phyloP scores from a whole-genome alignment of 2,888 invertebrate genomes.

The Hololepta plana region DNA sequence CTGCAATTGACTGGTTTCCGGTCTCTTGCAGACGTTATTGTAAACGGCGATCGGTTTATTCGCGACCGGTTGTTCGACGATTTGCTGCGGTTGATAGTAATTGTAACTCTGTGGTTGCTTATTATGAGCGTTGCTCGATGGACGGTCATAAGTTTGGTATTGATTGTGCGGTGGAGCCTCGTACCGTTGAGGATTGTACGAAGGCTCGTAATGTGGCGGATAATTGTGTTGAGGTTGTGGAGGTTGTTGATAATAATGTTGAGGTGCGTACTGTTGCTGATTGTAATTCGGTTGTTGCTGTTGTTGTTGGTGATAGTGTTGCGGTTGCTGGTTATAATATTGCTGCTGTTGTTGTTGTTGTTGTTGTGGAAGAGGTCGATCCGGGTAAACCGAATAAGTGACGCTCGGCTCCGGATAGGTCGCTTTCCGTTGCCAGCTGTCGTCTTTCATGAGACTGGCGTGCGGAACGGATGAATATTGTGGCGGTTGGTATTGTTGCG shows the following conservation, averaged over 20 bases:
- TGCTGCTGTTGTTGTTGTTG: conserved; percentile 4
- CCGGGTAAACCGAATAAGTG: too few species aligned
- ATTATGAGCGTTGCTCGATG: not conserved
- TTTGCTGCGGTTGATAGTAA: conserved; percentile 4
- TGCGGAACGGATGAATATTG: conserved; percentile 4
- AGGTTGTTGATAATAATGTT: conserved; percentile 1
- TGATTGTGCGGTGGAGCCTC: not conserved
- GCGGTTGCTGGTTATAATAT: conserved; percentile 3
- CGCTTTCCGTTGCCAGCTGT: not conserved
- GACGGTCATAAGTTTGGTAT: too few species aligned
- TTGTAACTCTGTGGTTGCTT: too few species aligned
- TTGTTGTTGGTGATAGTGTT: conserved; percentile 6
- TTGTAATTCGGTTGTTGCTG: conserved; percentile 1
- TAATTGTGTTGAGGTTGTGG: not conserved
- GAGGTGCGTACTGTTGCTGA: not conserved
- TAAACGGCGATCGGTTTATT: conserved; percentile 1
- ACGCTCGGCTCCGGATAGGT: not conserved
- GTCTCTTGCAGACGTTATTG: conserved; percentile 7
- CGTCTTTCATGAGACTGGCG: conserved; percentile 4
- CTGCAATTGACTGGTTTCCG: too few species aligned
- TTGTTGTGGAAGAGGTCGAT: too few species aligned
- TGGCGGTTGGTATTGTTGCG: conserved; percentile 3
- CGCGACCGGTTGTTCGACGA: conserved; percentile 4
- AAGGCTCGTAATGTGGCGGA: not conserved
- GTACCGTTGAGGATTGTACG: conserved; percentile 2